phyloP scores from a whole-genome alignment of 2,888 invertebrate species.

The Spisula solida region DNA sequence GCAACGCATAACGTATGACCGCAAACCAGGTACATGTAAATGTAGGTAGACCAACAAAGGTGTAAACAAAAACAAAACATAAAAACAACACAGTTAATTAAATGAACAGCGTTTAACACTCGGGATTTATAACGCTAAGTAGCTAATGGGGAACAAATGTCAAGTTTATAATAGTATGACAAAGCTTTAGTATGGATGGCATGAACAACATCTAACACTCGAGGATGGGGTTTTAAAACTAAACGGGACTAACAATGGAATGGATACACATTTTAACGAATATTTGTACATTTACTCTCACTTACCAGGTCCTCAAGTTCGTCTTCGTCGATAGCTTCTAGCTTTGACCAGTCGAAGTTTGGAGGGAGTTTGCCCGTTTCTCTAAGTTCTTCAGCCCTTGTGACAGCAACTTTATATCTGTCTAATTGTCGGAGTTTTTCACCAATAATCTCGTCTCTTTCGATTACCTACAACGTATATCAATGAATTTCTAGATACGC shows the following conservation, averaged over 20 bases:
- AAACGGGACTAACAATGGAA: background rate
- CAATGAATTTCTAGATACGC: background rate
- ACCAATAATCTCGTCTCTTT: slow-evolving; percentile 65
- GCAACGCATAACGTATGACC: background rate
- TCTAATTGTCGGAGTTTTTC: slow-evolving; percentile 66
- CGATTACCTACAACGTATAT: slow-evolving; percentile 57
- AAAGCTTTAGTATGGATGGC: background rate
- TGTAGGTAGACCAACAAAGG: background rate
- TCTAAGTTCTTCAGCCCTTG: slow-evolving; percentile 59
- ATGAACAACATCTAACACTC: background rate
- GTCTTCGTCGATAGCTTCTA: slow-evolving; percentile 63
- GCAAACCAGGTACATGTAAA: background rate
- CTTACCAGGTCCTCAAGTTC: slow-evolving; percentile 69
- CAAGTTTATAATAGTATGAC: background rate
- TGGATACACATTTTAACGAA: background rate
- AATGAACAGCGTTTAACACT: no score
- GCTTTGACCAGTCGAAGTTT: slow-evolving; percentile 69
- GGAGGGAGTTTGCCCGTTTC: slow-evolving; percentile 64
- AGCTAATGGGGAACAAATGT: no score
- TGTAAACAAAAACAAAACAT: background rate
- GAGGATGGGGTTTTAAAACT: background rate
- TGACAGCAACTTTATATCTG: slow-evolving; percentile 65
- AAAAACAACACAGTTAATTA: background rate
- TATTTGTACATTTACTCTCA: background rate
- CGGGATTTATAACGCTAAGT: no score